Evolutionary conservation across 2,113 vertebrate genomes (phyloP).

Genomic region (Onychostoma macrolepis): DNA sequence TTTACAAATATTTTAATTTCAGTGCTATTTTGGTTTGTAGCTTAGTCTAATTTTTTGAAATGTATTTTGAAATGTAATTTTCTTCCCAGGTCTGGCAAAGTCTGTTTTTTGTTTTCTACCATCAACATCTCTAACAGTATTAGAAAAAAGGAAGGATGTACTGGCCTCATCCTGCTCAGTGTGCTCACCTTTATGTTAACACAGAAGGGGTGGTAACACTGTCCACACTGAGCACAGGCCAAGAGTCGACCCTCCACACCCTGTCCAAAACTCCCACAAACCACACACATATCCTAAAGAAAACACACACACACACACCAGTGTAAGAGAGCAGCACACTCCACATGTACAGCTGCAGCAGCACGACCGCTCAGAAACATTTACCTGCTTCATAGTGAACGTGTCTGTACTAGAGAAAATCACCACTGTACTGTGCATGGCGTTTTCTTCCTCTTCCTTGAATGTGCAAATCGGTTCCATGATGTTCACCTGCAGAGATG

Average conservation of each 20-base stretch:
- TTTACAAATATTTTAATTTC: no score
- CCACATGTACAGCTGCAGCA: not conserved
- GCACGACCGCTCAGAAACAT: not conserved
- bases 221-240: conserved; percentile 95
- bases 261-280: conserved; percentile 96
- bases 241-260: conserved; percentile 92
- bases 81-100: not conserved
- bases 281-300: conserved; percentile 95
- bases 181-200: conserved; percentile 93
- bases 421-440: conserved; percentile 97
- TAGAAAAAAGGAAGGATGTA: not conserved
- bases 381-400: conserved; percentile 95
- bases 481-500: conserved; percentile 75
- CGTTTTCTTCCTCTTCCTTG: conserved; percentile 95
- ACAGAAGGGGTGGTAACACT: conserved; percentile 98
- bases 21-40: no score
- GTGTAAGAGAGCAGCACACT: not conserved
- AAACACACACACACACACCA: not conserved
- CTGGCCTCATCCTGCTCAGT: not conserved
- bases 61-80: not conserved
- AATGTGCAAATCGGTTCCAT: conserved; percentile 81
- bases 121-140: not conserved
- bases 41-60: no score
- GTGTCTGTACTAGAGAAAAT: conserved; percentile 96
- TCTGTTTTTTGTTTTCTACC: not conserved